These are phyloP conservation scores for Rhipidura dahli DNA, from an alignment of 2,113 vertebrate species.

Conservation along the genomic window DNA sequence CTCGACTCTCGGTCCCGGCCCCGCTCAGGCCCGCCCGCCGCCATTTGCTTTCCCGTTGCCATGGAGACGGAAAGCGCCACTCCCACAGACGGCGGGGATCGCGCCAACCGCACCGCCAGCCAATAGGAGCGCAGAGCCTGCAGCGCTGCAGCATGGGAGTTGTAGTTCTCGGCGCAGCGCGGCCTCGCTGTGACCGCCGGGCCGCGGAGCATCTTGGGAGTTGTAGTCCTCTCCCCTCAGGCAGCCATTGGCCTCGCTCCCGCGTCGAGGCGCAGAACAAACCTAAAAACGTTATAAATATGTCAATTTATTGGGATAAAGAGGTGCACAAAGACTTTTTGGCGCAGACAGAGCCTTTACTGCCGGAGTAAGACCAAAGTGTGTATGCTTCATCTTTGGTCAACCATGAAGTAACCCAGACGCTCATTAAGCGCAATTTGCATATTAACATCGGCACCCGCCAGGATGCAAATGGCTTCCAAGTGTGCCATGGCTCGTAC, in stretches of 20 bases:
- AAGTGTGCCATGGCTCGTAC: neutral
- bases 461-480: neutral
- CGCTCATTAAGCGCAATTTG: neutral
- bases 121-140: accelerated
- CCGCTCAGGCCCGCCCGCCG: accelerated
- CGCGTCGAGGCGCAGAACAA: accelerated
- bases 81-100: accelerated
- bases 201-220: neutral
- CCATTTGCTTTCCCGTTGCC: conserved; percentile 60
- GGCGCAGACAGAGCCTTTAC: neutral
- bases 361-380: neutral
- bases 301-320: neutral
- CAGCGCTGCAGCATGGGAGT: neutral
- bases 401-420: neutral
- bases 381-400: neutral
- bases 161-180: accelerated
- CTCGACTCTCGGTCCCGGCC: accelerated
- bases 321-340: neutral
- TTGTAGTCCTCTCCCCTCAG: neutral
- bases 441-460: neutral
- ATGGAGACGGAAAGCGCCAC: neutral
- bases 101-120: accelerated
- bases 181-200: accelerated
- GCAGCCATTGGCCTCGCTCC: neutral
- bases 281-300: neutral